Evolutionary conservation across 2,113 vertebrate species (phyloP).

Genomic region (Candoia aspera): DNA sequence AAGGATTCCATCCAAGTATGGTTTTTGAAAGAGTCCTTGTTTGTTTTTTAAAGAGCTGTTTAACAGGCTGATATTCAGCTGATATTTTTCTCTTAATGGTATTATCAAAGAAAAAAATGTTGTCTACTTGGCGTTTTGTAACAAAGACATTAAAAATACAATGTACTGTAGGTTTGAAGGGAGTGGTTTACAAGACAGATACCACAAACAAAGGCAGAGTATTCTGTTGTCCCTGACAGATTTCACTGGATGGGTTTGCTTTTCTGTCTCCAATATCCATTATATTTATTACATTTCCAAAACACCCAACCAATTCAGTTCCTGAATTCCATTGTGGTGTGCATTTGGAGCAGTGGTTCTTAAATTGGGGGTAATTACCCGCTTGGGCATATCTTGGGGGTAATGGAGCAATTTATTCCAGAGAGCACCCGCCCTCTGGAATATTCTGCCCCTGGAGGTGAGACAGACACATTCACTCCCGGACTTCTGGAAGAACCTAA

Average conservation of each 20-base stretch:
- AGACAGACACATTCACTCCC: no score
- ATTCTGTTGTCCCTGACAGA: background rate
- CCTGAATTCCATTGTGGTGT: background rate
- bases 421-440: no score
- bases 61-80: background rate
- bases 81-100: background rate
- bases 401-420: background rate
- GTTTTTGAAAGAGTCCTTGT: background rate
- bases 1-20: background rate
- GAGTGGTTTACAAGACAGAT: background rate
- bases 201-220: background rate
- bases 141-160: no score
- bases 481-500: no score
- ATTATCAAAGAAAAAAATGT: background rate
- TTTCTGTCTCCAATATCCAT: background rate
- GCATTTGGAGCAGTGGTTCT: no score
- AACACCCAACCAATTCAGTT: background rate
- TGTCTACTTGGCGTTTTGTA: background rate
- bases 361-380: background rate
- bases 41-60: background rate
- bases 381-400: background rate
- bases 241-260: background rate
- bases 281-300: background rate
- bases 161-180: no score
- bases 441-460: no score